These are phyloP conservation scores for Baryphthengus martii DNA, from an alignment of 2,113 vertebrate genomes.

Conservation along the genomic window DNA sequence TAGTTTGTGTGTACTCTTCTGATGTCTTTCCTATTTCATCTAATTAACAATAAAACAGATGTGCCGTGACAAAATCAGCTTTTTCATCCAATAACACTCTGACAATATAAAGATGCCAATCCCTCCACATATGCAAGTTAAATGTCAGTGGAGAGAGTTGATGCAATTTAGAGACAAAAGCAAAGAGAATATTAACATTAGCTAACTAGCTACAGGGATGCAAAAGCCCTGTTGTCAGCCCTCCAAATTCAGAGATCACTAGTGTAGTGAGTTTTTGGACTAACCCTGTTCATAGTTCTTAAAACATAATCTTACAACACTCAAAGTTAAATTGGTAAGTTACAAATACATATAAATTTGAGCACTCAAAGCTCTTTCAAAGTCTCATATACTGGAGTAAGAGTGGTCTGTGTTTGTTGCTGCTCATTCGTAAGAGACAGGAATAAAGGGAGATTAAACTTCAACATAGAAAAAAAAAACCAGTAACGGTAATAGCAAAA, in stretches of 20 bases:
- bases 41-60: conserved; percentile 81
- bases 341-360: background rate
- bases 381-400: background rate
- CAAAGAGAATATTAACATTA: conserved; percentile 66
- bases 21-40: conserved; percentile 68
- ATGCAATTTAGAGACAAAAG: conserved; percentile 71
- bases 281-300: background rate
- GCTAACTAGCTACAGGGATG: conserved; percentile 55
- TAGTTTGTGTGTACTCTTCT: conserved; percentile 61
- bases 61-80: conserved; percentile 69
- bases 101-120: conserved; percentile 75
- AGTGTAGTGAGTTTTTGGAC: background rate
- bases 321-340: background rate
- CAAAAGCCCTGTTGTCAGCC: background rate
- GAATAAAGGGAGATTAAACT: background rate
- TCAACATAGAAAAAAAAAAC: background rate
- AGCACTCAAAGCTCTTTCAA: background rate
- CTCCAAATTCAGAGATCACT: background rate
- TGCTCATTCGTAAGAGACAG: background rate
- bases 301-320: background rate
- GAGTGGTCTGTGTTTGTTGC: background rate
- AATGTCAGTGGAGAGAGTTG: conserved; percentile 73
- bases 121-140: conserved; percentile 72
- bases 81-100: conserved; percentile 70
- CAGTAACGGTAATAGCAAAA: background rate